Conservation (phyloP, 2,888 invertebrate genomes). For the Mimas tiliae region DNA sequence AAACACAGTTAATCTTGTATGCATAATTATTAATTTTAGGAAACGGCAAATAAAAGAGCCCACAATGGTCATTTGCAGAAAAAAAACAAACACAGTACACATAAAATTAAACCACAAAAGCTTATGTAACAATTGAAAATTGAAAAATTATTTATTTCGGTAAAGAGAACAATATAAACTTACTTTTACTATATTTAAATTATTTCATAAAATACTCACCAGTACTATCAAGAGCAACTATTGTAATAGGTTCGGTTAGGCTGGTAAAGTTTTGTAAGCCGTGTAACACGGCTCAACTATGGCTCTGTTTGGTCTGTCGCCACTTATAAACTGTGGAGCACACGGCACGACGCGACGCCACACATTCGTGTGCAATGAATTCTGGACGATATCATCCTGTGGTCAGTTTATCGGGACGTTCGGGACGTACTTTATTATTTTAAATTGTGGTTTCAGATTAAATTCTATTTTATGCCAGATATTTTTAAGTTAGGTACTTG, state of each 20-base stretch:
- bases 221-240: neutral
- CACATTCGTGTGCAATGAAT: conserved; percentile 43
- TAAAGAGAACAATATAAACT: too few relatives aligned
- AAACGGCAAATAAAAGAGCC: too few relatives aligned
- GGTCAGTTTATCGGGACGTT: conserved; percentile 37
- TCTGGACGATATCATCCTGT: conserved; percentile 16
- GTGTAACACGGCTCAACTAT: conserved; percentile 61
- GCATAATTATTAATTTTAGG: too few relatives aligned
- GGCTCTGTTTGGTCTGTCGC: conserved; percentile 4
- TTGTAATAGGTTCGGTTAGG: neutral
- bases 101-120: too few relatives aligned
- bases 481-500: too few relatives aligned
- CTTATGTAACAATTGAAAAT: too few relatives aligned
- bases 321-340: conserved; percentile 46
- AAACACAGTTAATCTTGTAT: too few relatives aligned
- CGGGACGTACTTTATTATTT: neutral
- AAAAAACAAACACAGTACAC: too few relatives aligned
- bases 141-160: neutral
- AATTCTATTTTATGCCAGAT: neutral
- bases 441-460: neutral
- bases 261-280: conserved; percentile 44
- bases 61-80: too few relatives aligned
- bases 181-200: neutral
- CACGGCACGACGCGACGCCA: conserved; percentile 32
- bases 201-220: conserved; percentile 14